Conservation (phyloP, 2,113 vertebrate species). For the Seriola aureovittata region DNA sequence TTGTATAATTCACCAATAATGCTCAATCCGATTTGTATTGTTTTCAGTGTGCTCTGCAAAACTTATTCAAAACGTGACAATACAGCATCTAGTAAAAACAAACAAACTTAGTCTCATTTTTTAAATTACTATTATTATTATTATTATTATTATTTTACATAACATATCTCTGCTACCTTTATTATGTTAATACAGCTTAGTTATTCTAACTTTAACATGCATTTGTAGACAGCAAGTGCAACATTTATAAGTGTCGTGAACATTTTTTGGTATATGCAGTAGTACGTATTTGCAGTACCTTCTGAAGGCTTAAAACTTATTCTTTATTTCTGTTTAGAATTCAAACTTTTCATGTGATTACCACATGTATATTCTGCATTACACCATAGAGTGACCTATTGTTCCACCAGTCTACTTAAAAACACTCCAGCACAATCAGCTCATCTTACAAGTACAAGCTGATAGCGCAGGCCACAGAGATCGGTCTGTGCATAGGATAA, state of each 20-base stretch:
- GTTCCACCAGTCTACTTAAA: conserved; percentile 15
- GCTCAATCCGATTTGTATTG: not conserved
- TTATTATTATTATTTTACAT: not conserved
- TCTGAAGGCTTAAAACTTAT: not conserved
- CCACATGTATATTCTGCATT: not conserved
- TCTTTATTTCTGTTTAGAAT: not conserved
- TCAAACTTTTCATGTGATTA: conserved; percentile 23
- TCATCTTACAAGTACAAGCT: conserved; percentile 35
- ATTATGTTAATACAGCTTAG: not conserved
- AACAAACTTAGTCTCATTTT: too few relatives aligned
- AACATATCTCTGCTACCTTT: not conserved
- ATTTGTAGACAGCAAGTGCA: not conserved
- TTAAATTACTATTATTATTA: too few relatives aligned
- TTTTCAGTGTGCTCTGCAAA: not conserved
- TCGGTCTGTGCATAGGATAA: conserved; percentile 54
- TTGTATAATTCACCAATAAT: not conserved
- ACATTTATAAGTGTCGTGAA: not conserved
- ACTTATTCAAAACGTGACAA: not conserved
- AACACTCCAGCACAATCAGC: conserved; percentile 23
- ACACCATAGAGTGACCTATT: conserved; percentile 3
- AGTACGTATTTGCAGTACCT: not conserved
- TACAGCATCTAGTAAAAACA: too few relatives aligned
- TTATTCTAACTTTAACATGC: not conserved
- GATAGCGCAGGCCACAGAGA: conserved; percentile 54
- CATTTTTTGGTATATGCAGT: not conserved